Conservation (phyloP, 1,140 invertebrate species). For the Subanguina moxae region DNA sequence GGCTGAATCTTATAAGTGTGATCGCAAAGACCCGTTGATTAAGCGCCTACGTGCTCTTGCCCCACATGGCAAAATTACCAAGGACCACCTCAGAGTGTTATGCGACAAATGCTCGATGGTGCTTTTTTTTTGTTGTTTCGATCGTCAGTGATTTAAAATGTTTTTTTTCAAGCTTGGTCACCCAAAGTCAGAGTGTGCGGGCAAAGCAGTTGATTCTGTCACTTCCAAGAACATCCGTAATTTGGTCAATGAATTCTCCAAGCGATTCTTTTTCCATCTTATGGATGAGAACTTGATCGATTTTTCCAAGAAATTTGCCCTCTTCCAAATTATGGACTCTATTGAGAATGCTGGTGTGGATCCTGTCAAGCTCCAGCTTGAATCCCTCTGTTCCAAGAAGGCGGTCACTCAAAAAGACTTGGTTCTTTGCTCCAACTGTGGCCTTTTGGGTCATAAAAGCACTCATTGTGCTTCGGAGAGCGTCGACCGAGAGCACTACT, state of each 20-base stretch:
- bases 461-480: not conserved
- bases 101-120: constrained; percentile 7
- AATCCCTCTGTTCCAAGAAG: not conserved
- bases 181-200: not conserved
- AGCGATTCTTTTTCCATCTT: constrained; percentile 13
- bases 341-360: constrained; percentile 6
- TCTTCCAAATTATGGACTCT: constrained; percentile 4
- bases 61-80: constrained; percentile 5
- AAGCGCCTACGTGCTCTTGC: not conserved
- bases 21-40: constrained; percentile 5
- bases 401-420: not conserved
- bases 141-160: not conserved
- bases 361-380: constrained; percentile 1
- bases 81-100: not conserved
- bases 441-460: not conserved
- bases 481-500: not conserved
- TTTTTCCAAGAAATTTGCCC: constrained; percentile 3
- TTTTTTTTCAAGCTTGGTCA: constrained; percentile 2
- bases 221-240: not conserved
- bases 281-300: not conserved
- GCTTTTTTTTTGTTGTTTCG: not conserved
- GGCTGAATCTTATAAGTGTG: constrained; percentile 2
- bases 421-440: not conserved
- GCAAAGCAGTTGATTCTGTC: not conserved
- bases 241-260: constrained; percentile 5